These are phyloP conservation scores for Rhyacichthys aspro DNA, from an alignment of 2,797 vertebrate genomes.

Conservation along the genomic window DNA sequence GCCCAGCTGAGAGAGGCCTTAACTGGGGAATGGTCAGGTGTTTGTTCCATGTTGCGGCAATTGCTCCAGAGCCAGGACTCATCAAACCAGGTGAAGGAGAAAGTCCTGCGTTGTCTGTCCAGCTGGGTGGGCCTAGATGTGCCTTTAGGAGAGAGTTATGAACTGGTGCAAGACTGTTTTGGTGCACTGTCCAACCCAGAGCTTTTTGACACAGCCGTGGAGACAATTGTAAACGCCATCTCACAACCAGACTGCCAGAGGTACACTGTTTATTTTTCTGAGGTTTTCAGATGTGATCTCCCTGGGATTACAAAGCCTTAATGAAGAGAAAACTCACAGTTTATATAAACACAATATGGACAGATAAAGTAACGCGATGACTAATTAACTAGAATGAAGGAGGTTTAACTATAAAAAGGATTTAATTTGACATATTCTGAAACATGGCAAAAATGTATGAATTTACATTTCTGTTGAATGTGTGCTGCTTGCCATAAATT, in stretches of 20 bases:
- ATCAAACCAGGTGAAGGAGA: conserved; percentile 88
- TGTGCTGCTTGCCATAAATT: no score
- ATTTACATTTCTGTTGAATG: no score
- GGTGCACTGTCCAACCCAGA: conserved; percentile 85
- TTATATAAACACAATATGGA: no score
- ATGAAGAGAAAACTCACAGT: no score
- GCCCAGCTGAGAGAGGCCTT: conserved; percentile 89
- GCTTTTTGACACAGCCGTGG: conserved; percentile 94
- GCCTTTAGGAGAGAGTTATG: conserved; percentile 88
- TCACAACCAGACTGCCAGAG: conserved; percentile 96
- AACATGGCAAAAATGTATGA: no score
- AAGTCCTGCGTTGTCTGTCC: conserved; percentile 92
- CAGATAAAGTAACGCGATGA: no score
- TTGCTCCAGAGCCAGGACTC: conserved; percentile 91
- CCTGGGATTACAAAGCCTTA: no score
- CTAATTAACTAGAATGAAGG: no score
- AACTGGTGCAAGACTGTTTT: conserved; percentile 91
- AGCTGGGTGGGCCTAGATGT: conserved; percentile 95
- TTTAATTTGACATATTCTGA: no score
- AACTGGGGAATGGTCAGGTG: conserved; percentile 84
- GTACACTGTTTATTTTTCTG: conserved; percentile 61
- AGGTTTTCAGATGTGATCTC: no score
- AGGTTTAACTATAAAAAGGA: no score
- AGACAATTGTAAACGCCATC: conserved; percentile 92
- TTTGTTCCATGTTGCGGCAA: conserved; percentile 92